Conservation (phyloP, 2,797 vertebrate genomes). For the Brachyalestes nurse region DNA sequence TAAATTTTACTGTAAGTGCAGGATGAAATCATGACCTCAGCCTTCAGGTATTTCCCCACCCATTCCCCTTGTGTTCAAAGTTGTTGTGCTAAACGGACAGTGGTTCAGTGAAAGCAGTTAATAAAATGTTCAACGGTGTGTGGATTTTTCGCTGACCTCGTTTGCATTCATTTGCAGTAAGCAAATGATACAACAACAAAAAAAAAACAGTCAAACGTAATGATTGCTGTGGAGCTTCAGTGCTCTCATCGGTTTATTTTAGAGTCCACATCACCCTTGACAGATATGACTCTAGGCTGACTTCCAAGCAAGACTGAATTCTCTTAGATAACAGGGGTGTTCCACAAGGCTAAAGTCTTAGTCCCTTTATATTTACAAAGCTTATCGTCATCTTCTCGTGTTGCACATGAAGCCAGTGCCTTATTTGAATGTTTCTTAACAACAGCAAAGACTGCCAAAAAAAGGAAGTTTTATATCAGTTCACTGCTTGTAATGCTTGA, state of each 20-base stretch:
- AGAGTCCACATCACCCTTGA: conserved; percentile 17
- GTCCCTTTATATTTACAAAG: conserved; percentile 30
- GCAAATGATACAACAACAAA: neutral
- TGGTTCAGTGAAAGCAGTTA: neutral
- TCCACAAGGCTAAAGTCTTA: conserved; percentile 18
- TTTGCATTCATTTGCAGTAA: neutral
- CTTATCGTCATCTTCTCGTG: conserved; percentile 17
- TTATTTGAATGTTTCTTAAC: conserved; percentile 1
- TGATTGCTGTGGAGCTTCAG: neutral
- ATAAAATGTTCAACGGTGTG: neutral
- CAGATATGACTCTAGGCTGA: conserved; percentile 28
- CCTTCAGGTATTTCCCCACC: conserved; percentile 39
- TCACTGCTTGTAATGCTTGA: neutral
- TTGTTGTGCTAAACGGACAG: neutral
- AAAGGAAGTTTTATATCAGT: neutral
- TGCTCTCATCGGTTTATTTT: conserved; percentile 28
- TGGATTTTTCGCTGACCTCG: neutral
- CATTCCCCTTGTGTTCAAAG: neutral
- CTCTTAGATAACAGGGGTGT: conserved; percentile 36
- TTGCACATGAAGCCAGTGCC: neutral
- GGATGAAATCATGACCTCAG: conserved; percentile 6
- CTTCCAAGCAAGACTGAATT: conserved; percentile 28
- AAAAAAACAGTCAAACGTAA: neutral
- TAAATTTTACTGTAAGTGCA: conserved; percentile 30
- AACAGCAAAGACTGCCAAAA: neutral